Conservation (phyloP, 2,797 vertebrate species). For the Heteromormyrus szaboi region DNA sequence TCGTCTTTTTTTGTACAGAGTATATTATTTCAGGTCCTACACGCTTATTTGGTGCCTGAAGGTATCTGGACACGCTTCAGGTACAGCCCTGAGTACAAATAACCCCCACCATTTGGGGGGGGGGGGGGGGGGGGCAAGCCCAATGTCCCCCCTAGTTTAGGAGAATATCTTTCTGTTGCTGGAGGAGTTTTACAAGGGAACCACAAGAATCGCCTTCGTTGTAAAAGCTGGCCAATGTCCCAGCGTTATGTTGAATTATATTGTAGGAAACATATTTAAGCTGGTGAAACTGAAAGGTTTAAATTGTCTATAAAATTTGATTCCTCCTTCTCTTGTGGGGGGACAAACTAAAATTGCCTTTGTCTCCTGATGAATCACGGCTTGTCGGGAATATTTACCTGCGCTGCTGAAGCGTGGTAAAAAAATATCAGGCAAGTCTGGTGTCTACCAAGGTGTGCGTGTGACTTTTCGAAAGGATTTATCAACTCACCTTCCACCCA, state of each 20-base stretch:
- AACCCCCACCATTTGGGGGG: conserved; percentile 30
- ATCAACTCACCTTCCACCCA: not conserved
- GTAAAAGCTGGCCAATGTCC: conserved; percentile 50
- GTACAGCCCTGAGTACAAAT: conserved; percentile 48
- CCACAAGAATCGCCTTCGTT: conserved; percentile 50
- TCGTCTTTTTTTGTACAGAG: not conserved
- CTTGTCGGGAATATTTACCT: conserved; percentile 26
- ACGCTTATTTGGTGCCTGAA: conserved; percentile 38
- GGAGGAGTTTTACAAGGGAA: conserved; percentile 48
- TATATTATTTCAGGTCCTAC: conserved; percentile 33
- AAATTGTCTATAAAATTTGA: conserved; percentile 62
- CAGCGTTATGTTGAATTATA: conserved; percentile 55
- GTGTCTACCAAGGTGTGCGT: no score
- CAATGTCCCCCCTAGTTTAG: conserved; percentile 45
- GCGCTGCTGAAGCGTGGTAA: not conserved
- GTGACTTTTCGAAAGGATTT: not conserved
- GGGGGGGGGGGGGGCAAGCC: conserved; percentile 39
- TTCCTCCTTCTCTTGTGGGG: conserved; percentile 39
- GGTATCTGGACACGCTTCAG: conserved; percentile 52
- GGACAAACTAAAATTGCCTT: conserved; percentile 38
- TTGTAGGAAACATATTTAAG: conserved; percentile 62
- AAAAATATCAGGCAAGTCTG: not conserved
- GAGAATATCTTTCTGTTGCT: conserved; percentile 39
- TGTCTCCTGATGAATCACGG: conserved; percentile 32
- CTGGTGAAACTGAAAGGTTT: conserved; percentile 48